A percentile compares a stretch with the other conserved stretches of the same genome.
phyloP scores from a whole-genome alignment of 1,140 invertebrate species.

The Rhynchophorus ferrugineus region DNA sequence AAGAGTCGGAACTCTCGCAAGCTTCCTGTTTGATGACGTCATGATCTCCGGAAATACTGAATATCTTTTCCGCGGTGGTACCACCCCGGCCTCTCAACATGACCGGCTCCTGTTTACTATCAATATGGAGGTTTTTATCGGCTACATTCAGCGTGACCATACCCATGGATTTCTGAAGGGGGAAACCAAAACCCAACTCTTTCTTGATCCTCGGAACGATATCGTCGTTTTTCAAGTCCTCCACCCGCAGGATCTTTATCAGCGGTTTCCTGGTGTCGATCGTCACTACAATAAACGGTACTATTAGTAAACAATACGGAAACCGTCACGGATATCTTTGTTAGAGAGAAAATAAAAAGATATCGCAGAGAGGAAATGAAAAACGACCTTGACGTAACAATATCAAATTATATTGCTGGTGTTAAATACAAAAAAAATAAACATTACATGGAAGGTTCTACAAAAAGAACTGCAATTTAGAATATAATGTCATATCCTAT shows the following conservation, averaged over 20 bases:
- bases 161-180: conserved; percentile 1
- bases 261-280: conserved; percentile 2
- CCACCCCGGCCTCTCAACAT: no score
- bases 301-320: no score
- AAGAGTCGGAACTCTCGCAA: neutral
- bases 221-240: conserved; percentile 28
- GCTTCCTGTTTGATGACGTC: conserved; percentile 7
- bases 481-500: no score
- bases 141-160: neutral
- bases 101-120: neutral
- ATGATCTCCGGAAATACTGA: neutral
- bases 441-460: no score
- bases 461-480: no score
- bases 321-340: no score
- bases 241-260: conserved; percentile 28
- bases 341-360: no score
- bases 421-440: no score
- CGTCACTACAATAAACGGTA: conserved; percentile 1
- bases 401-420: no score
- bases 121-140: conserved; percentile 1
- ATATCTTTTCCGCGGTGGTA: neutral
- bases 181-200: conserved; percentile 19
- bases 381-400: no score
- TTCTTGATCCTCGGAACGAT: conserved; percentile 31
- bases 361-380: no score